Evolutionary conservation across 2,797 vertebrate genomes (phyloP), one percentile per base, ranked within the genome.

Genomic region (Microchirus variegatus): DNA sequence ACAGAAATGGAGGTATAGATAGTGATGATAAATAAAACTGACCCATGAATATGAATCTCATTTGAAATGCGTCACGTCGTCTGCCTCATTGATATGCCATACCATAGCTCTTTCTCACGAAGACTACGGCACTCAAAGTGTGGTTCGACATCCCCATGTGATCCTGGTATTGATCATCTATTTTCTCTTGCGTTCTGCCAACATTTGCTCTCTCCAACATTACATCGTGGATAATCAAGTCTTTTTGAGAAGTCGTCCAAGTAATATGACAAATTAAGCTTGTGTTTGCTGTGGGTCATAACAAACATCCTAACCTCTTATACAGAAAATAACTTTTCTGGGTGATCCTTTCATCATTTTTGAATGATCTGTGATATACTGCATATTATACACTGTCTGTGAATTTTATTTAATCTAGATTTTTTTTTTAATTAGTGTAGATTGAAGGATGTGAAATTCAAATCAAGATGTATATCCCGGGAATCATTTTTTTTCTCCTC

Each of bases 121-220:
- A 42, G 2, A 41, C 64, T 9, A 51, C 41, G 46, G 38, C 16
- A 13, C 31, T 61, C 40, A 19, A 19, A 52, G 42, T 37, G n/a
- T 10, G 47, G 10, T 49, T 58, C 6, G 12, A 31, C 43, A 31
- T 70, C 42, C n/a, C 37, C 11, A 10, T 9, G 42, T 44, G 58
- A 48, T 49, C 26, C n/a, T 59, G 13, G 31, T 54, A 77, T 65
- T 70, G 62, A 80, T 70, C 54, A 49, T 54, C 31, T 66, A 69
- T 73, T 78, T 75, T 66, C 55, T 63, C 62, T 66, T 52, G 45
- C 15, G 22, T 36, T 41, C 40, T 47, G 67, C 48, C 73, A 71
- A 75, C 46, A 52, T 67, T n/a, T 55, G 53, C 26, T 0, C 44
- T 51, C 10, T 45, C 2, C 37, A 10, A 26, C 31, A 51, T 12